Percentiles rank a stretch among this genome's conserved stretches.
Evolutionary conservation across 1,140 invertebrate genomes (phyloP).

Genomic region (Leptinotarsa defecta): DNA sequence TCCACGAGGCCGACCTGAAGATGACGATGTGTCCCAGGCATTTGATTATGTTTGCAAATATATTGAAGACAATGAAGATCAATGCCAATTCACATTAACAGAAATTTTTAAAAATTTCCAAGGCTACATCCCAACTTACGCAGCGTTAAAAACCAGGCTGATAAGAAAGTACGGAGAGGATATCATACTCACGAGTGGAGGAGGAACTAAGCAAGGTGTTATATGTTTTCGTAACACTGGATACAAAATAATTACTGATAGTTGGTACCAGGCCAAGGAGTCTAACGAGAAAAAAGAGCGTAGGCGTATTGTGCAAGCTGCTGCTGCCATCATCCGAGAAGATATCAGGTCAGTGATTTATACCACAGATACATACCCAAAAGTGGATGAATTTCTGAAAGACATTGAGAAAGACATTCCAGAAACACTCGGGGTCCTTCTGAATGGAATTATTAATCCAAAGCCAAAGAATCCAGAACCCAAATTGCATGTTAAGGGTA

Average conservation of each 20-base stretch:
- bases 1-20: background rate
- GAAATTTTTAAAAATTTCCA: conserved; percentile 3
- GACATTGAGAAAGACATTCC: conserved; percentile 15
- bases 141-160: background rate
- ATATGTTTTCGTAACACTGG: conserved; percentile 8
- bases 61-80: conserved; percentile 8
- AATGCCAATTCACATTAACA: conserved; percentile 7
- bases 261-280: background rate
- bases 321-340: conserved; percentile 1
- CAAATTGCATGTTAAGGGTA: background rate
- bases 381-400: conserved; percentile 12
- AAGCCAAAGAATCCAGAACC: conserved; percentile 1
- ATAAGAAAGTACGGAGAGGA: conserved; percentile 7
- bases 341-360: conserved; percentile 18
- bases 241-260: conserved; percentile 2
- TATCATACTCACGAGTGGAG: conserved; percentile 7
- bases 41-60: conserved; percentile 10
- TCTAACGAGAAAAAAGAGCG: background rate
- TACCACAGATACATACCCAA: conserved; percentile 4
- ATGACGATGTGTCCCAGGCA: conserved; percentile 1
- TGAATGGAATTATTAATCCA: background rate
- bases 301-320: background rate
- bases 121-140: conserved; percentile 2
- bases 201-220: background rate
- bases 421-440: conserved; percentile 11